These are phyloP conservation scores for Urophycis tenuis DNA, from an alignment of 2,797 vertebrate genomes.

Conservation along the genomic window DNA sequence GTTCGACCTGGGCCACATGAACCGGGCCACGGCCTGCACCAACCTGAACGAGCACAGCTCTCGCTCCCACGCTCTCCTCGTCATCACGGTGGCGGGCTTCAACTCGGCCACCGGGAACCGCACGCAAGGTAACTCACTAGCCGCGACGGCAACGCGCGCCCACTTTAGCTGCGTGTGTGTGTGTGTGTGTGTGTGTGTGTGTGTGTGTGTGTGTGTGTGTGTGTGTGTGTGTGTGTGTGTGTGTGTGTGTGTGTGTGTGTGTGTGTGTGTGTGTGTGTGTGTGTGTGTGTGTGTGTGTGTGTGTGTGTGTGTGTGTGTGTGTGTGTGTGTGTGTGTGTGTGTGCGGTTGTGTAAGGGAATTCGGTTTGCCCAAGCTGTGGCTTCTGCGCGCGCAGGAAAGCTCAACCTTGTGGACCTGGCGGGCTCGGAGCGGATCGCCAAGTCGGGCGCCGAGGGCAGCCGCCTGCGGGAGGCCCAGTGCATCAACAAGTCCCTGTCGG, in stretches of 20 bases:
- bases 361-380: neutral
- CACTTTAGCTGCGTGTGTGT: neutral
- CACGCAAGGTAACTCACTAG: constrained; percentile 71
- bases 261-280: neutral
- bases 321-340: neutral
- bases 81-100: constrained; percentile 77
- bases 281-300: neutral
- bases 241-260: neutral
- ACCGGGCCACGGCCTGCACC: constrained; percentile 87
- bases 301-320: neutral
- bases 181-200: neutral
- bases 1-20: constrained; percentile 83
- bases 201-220: neutral
- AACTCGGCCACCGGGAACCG: constrained; percentile 81
- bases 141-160: no score
- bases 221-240: neutral
- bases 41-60: constrained; percentile 95
- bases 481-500: constrained; percentile 94
- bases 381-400: constrained; percentile 69
- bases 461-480: constrained; percentile 90
- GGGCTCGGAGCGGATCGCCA: constrained; percentile 87
- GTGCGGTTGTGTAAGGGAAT: neutral
- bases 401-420: constrained; percentile 96
- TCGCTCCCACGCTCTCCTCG: constrained; percentile 90
- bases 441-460: constrained; percentile 87